Conservation (phyloP, 2,888 invertebrate species). For the Rhingia campestris region DNA sequence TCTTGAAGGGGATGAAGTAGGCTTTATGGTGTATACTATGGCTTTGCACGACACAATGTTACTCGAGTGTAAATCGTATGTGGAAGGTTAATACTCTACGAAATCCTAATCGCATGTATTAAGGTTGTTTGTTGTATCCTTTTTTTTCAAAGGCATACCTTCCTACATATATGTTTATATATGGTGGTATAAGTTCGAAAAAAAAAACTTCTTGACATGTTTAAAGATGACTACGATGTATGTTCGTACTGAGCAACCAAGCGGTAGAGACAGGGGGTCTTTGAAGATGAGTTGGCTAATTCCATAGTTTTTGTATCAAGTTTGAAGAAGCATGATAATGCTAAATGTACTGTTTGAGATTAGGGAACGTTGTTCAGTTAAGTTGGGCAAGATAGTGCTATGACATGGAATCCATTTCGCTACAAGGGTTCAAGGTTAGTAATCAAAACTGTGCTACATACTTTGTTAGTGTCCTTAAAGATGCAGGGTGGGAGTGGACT, state of each 20-base stretch:
- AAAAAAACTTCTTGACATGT: not conserved
- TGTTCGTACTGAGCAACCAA: not conserved
- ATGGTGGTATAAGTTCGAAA: constrained; percentile 3
- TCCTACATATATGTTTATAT: not conserved
- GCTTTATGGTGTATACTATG: constrained; percentile 21
- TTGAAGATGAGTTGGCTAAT: constrained; percentile 34
- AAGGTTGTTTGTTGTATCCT: constrained; percentile 47
- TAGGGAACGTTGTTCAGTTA: constrained; percentile 25
- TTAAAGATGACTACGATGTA: not conserved
- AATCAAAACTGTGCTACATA: constrained; percentile 14
- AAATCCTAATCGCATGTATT: constrained; percentile 64
- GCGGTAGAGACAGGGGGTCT: not conserved
- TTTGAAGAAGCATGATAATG: constrained; percentile 13
- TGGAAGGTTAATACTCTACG: constrained; percentile 66
- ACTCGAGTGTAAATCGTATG: constrained; percentile 64
- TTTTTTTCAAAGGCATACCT: constrained; percentile 12
- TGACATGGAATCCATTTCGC: constrained; percentile 45
- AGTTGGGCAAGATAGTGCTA: constrained; percentile 29
- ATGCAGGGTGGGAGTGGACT: not conserved
- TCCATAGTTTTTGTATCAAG: constrained; percentile 11
- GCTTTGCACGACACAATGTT: constrained; percentile 41
- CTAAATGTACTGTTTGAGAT: constrained; percentile 23
- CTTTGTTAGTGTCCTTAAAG: not conserved
- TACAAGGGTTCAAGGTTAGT: constrained; percentile 12
- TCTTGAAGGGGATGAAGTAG: constrained; percentile 47